Evolutionary conservation across 2,888 invertebrate species (phyloP).

Genomic region (Crossocerus cetratus): DNA sequence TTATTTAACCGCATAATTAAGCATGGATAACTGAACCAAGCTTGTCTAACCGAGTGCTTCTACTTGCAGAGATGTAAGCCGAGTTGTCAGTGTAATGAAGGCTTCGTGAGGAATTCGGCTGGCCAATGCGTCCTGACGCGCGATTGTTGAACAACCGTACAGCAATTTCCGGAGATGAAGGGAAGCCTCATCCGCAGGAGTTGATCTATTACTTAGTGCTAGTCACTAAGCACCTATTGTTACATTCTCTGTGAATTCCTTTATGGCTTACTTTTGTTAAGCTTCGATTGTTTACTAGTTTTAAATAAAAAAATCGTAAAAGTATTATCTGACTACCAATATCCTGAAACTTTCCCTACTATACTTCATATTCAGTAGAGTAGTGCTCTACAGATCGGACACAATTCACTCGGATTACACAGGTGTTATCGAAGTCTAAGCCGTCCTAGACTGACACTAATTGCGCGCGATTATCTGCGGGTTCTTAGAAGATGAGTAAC

Average conservation of each 20-base stretch:
- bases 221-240: conserved; percentile 6
- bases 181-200: neutral
- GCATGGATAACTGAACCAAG: no score
- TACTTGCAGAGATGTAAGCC: conserved; percentile 38
- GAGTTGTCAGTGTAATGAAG: conserved; percentile 47
- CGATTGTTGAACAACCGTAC: conserved; percentile 21
- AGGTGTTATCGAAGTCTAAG: neutral
- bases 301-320: conserved; percentile 7
- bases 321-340: neutral
- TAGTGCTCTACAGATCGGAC: neutral
- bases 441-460: neutral
- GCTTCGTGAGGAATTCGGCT: conserved; percentile 37
- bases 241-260: conserved; percentile 7
- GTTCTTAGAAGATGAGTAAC: neutral
- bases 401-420: neutral
- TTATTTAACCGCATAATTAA: neutral
- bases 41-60: neutral
- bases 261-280: conserved; percentile 24
- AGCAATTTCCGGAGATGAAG: neutral
- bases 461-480: neutral
- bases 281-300: conserved; percentile 1
- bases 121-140: conserved; percentile 36
- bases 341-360: neutral
- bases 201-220: neutral
- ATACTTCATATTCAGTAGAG: no score